Base-by-base conservation (phyloP, 2,797 vertebrate species). In the Danio tinwini region DNA sequence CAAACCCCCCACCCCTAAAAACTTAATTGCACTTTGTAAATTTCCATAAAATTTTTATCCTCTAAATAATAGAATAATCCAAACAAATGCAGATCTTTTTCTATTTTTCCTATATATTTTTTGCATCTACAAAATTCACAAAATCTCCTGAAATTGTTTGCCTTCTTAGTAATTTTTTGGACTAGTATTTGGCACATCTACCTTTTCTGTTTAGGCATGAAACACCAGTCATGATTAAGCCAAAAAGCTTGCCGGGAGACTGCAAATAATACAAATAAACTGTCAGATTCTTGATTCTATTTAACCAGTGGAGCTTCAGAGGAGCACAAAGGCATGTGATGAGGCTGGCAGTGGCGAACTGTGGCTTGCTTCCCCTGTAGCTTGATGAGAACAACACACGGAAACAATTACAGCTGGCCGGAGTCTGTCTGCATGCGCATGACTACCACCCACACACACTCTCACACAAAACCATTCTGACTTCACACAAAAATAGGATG, bases 351-450 rank as follows among this genome's bases (percentile, higher is more conserved):
- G 67, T 71, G 61, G 56, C 45, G 71, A 56, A 71, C 56, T 71
- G 37, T 42, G 76, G 37, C 56, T 45, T 21, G 73, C 40, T 58
- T 64, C 53, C 59, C 72, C 13, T 59, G 37, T 17, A 59, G 61
- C 55, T 82, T 52, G 19, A 59, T 67, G 68, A 78, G n/a, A 47
- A 52, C 17, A 59, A 78, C 81, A 82, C 81, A 78, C 53, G 69
- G 69, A 78, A 78, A 78, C 81, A 78, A 82, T 82, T 82, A 82
- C 45, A 29, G 81, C 55, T 78, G 56, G 63, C 49, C 40, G 3
- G 44, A 77, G 53, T 59, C 55, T 53, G 61, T 64, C 74, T 68
- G 67, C 11, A 7, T 78, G 58, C 37, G 11, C 19, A 45, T 44
- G 67, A 71, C 58, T 45, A 44, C 76, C 76, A 71, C 67, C 37